Percentiles rank a stretch among this genome's conserved stretches.
These are phyloP conservation scores for Allygus modestus DNA, from an alignment of 2,888 invertebrate genomes.

Conservation along the genomic window DNA sequence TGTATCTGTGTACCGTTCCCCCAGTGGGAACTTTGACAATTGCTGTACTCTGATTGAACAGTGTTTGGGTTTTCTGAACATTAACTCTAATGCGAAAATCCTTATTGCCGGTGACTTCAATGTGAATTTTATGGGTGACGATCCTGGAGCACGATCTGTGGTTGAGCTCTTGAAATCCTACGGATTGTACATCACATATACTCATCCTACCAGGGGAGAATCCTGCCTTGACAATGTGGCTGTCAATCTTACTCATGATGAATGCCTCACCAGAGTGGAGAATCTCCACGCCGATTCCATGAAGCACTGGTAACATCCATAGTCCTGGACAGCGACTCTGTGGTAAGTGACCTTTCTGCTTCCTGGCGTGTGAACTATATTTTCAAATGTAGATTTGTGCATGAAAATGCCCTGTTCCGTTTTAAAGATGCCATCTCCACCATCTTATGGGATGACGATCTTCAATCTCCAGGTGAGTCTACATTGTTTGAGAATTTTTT, in stretches of 20 bases:
- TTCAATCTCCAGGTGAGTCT: neutral
- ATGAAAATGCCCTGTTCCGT: neutral
- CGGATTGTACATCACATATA: slow-evolving; percentile 4
- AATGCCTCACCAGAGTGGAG: neutral
- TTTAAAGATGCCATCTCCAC: slow-evolving; percentile 24
- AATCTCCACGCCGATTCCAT: slow-evolving; percentile 41
- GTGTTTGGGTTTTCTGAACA: slow-evolving; percentile 7
- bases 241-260: neutral
- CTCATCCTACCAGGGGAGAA: slow-evolving; percentile 2
- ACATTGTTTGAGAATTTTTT: slow-evolving; percentile 5
- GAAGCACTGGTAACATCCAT: slow-evolving; percentile 1
- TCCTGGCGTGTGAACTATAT: slow-evolving; percentile 3
- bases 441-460: neutral
- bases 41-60: slow-evolving; percentile 22
- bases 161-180: slow-evolving; percentile 35
- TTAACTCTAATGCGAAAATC: neutral
- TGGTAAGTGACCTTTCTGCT: slow-evolving; percentile 32
- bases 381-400: neutral
- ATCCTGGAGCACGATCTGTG: neutral
- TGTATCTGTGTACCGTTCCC: slow-evolving; percentile 32
- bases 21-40: slow-evolving; percentile 26
- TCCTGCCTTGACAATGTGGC: slow-evolving; percentile 30
- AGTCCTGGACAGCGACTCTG: neutral
- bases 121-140: slow-evolving; percentile 26
- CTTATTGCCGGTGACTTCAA: slow-evolving; percentile 31